Percentiles rank a stretch among this genome's conserved stretches.
Conservation (phyloP, 2,113 vertebrate species). For the Perca flavescens region DNA sequence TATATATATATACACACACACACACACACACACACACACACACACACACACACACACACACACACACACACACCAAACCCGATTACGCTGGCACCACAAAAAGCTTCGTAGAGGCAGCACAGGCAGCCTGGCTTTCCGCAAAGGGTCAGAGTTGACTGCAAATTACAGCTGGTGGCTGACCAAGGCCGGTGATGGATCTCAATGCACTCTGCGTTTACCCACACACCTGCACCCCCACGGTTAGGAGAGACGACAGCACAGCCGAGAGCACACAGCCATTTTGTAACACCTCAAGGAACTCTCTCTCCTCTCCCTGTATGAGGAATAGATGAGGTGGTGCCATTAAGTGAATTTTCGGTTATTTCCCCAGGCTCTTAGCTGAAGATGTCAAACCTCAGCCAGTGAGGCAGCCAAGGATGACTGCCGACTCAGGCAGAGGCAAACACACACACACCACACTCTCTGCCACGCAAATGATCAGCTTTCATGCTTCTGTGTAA, state of each 20-base stretch:
- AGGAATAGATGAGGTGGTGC: slow-evolving; percentile 80
- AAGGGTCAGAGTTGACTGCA: slow-evolving; percentile 75
- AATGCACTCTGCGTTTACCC: slow-evolving; percentile 68
- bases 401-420: slow-evolving; percentile 78
- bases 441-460: slow-evolving; percentile 50
- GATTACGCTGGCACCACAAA: slow-evolving; percentile 66
- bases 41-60: too few species aligned
- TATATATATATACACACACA: too few species aligned
- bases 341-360: slow-evolving; percentile 84
- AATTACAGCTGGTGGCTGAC: slow-evolving; percentile 72
- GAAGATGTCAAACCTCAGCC: slow-evolving; percentile 83
- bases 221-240: slow-evolving; percentile 68
- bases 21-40: too few species aligned
- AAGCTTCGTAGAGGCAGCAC: slow-evolving; percentile 33
- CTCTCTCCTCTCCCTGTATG: slow-evolving; percentile 64
- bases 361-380: slow-evolving; percentile 84
- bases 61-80: slow-evolving; percentile 21
- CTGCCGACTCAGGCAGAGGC: slow-evolving; percentile 63
- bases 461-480: slow-evolving; percentile 70
- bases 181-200: slow-evolving; percentile 65
- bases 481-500: slow-evolving; percentile 78
- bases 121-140: slow-evolving; percentile 39
- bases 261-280: slow-evolving; percentile 75
- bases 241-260: slow-evolving; percentile 46
- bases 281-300: slow-evolving; percentile 75